A percentile compares a stretch with the other conserved stretches of the same genome.
Conservation (phyloP, 2,888 invertebrate species). For the Anticlea derivata region DNA sequence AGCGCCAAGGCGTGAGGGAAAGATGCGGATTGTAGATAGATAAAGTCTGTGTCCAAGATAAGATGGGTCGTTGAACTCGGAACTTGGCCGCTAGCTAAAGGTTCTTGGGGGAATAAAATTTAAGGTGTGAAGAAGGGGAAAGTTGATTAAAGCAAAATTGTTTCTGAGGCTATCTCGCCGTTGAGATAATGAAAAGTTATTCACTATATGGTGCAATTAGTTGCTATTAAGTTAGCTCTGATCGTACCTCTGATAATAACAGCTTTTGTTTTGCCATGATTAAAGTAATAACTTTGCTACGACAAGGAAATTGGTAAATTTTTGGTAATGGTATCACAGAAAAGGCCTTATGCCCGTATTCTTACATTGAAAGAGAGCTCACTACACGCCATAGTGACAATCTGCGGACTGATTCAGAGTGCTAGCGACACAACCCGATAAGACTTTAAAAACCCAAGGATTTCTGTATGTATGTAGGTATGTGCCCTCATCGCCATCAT, state of each 20-base stretch:
- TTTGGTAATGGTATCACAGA: too few relatives aligned
- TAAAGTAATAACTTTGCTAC: too few relatives aligned
- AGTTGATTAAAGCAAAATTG: constrained; percentile 31
- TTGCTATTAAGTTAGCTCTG: constrained; percentile 9
- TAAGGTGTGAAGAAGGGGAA: constrained; percentile 29
- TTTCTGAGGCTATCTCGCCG: constrained; percentile 15
- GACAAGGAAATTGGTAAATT: background rate
- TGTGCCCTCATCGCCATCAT: too few relatives aligned
- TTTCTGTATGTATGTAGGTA: too few relatives aligned
- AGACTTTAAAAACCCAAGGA: background rate
- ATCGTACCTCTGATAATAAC: constrained; percentile 1
- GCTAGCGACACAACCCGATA: too few relatives aligned
- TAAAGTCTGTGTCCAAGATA: constrained; percentile 71
- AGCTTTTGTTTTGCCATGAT: background rate
- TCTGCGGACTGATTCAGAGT: too few relatives aligned
- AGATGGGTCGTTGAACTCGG: constrained; percentile 67
- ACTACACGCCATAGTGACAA: too few relatives aligned
- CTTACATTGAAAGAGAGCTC: too few relatives aligned
- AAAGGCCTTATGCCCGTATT: too few relatives aligned
- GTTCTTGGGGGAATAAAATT: constrained; percentile 45
- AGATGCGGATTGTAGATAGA: constrained; percentile 69
- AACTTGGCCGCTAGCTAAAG: constrained; percentile 56
- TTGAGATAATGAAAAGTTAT: constrained; percentile 23
- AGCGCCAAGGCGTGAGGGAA: constrained; percentile 50
- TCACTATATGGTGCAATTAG: constrained; percentile 10